Percentiles rank a stretch among this genome's conserved stretches.
Evolutionary conservation across 2,113 vertebrate species (phyloP).

Genomic region (Thermophis baileyi): DNA sequence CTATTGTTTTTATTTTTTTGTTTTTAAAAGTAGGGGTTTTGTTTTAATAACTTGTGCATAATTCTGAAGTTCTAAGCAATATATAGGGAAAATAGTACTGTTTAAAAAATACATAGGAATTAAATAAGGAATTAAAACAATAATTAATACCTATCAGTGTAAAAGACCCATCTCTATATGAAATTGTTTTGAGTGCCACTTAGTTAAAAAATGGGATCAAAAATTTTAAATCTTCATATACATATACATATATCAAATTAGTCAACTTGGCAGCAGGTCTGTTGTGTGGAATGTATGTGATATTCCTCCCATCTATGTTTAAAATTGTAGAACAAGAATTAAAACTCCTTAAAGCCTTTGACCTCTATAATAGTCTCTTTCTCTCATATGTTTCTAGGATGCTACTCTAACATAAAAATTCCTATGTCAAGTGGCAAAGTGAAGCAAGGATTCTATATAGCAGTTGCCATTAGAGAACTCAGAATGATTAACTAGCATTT

Average conservation of each 20-base stretch:
- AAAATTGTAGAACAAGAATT: background rate
- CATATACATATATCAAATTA: background rate
- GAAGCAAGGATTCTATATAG: slow-evolving; percentile 11
- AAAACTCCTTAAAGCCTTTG: background rate
- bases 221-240: background rate
- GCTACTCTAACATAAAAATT: slow-evolving; percentile 1
- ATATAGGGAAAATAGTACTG: background rate
- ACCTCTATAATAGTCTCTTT: background rate
- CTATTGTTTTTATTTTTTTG: background rate
- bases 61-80: background rate
- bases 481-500: slow-evolving; percentile 8
- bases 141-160: background rate
- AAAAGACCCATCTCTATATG: background rate
- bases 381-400: background rate
- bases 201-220: background rate
- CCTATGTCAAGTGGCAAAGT: slow-evolving; percentile 1
- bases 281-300: background rate
- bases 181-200: background rate
- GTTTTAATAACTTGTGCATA: background rate
- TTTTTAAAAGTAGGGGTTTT: background rate
- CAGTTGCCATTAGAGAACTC: slow-evolving; percentile 7
- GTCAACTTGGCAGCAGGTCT: background rate
- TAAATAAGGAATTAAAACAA: background rate
- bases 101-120: background rate
- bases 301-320: background rate